Evolutionary conservation across 2,888 invertebrate species (phyloP).

Genomic region (Lucinisca nassula): DNA sequence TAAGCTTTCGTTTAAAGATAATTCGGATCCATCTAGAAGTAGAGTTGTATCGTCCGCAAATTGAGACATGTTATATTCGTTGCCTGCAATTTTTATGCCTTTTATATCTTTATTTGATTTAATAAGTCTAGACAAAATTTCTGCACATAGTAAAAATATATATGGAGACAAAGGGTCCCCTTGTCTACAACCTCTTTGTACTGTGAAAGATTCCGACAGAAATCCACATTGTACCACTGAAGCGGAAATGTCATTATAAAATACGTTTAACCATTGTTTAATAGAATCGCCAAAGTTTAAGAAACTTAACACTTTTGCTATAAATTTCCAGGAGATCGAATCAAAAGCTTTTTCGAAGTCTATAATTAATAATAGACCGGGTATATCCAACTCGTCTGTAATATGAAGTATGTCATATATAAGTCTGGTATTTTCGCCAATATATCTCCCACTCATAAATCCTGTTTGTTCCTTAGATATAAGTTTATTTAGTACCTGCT

Average conservation of each 20-base stretch:
- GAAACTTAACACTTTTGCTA: not conserved
- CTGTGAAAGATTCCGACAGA: not conserved
- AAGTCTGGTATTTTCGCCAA: slow-evolving; percentile 4
- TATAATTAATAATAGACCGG: not conserved
- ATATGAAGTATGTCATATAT: not conserved
- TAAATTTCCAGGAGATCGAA: not conserved
- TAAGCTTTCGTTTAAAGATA: no score
- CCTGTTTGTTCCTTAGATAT: not conserved
- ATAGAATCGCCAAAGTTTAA: not conserved
- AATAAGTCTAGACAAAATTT: no score
- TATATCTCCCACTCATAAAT: not conserved
- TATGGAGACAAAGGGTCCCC: no score
- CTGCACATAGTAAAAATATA: no score
- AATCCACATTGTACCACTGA: not conserved
- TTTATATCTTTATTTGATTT: no score
- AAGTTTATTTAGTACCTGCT: not conserved
- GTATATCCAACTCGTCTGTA: not conserved
- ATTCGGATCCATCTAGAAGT: no score
- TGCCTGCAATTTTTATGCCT: no score
- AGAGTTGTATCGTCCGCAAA: not conserved
- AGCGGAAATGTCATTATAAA: not conserved
- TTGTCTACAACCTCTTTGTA: not conserved
- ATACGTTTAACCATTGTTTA: not conserved
- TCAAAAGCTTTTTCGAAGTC: no score
- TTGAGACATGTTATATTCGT: not conserved